phyloP scores from a whole-genome alignment of 1,140 invertebrate genomes.

The Metaphire vulgaris region DNA sequence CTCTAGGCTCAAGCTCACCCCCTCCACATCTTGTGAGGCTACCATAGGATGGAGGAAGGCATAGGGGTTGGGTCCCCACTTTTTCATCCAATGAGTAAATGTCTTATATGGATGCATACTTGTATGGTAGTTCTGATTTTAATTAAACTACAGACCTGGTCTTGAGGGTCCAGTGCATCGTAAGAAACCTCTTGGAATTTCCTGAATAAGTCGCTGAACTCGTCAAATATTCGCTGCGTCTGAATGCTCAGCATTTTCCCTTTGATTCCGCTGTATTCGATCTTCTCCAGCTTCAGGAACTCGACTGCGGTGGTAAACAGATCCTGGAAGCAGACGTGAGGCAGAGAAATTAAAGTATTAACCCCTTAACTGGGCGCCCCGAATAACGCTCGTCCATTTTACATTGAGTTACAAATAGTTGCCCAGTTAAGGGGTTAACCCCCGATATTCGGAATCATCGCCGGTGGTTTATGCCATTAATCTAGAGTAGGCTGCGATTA shows the following conservation, averaged over 20 bases:
- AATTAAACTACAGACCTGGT: slow-evolving; percentile 52
- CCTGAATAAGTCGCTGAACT: slow-evolving; percentile 83
- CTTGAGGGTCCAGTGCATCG: slow-evolving; percentile 82
- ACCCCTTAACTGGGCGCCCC: too few relatives aligned
- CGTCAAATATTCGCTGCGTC: slow-evolving; percentile 67
- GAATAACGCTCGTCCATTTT: too few relatives aligned
- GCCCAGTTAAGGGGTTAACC: too few relatives aligned
- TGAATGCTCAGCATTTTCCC: slow-evolving; percentile 66
- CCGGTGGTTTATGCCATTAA: too few relatives aligned
- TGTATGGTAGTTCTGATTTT: not conserved
- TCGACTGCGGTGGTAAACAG: slow-evolving; percentile 86
- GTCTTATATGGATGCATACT: too few relatives aligned
- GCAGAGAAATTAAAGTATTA: not conserved
- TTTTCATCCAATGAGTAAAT: too few relatives aligned
- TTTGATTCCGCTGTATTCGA: slow-evolving; percentile 86
- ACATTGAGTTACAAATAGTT: too few relatives aligned
- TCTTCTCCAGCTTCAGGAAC: slow-evolving; percentile 88
- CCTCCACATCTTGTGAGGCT: too few relatives aligned
- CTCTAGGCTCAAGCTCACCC: too few relatives aligned
- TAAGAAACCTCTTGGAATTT: slow-evolving; percentile 73
- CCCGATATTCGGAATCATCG: not conserved
- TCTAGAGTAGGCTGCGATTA: too few relatives aligned
- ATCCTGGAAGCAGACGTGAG: slow-evolving; percentile 55
- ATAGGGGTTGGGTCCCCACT: too few relatives aligned
- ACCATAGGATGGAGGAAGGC: too few relatives aligned